These are phyloP conservation scores for Odocoileus hemionus DNA, from an alignment of 2,113 vertebrate genomes.

Conservation along the genomic window DNA sequence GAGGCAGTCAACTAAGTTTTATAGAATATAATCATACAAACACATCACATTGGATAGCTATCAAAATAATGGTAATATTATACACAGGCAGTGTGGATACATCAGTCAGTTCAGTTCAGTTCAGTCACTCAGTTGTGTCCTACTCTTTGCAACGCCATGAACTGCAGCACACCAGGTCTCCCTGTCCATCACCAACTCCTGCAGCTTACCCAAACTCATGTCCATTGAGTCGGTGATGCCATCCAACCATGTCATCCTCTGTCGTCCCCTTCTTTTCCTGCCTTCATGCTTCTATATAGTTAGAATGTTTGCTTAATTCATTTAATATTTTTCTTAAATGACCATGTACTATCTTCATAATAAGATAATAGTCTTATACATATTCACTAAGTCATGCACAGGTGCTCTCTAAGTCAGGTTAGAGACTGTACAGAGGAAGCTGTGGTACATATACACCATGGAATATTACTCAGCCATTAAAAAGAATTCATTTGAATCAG, in stretches of 20 bases:
- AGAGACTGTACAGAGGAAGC: background rate
- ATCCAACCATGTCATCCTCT: background rate
- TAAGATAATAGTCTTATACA: background rate
- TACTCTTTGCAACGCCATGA: background rate
- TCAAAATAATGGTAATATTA: background rate
- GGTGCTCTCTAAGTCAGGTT: background rate
- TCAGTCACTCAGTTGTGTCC: accelerated
- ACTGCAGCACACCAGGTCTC: background rate
- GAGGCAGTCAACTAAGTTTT: background rate
- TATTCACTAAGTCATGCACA: background rate
- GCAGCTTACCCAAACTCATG: background rate
- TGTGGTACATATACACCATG: too few species aligned
- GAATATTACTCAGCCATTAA: too few species aligned
- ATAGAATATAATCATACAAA: background rate
- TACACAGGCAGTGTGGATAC: background rate
- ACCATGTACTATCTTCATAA: background rate
- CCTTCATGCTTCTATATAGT: background rate
- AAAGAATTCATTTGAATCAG: too few species aligned
- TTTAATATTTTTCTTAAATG: background rate
- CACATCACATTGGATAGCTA: background rate
- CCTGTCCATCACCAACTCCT: background rate
- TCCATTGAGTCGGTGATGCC: background rate
- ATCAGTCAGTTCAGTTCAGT: background rate
- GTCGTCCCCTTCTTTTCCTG: background rate
- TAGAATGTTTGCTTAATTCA: background rate